These are phyloP conservation scores for Zosterops hypoxanthus DNA, from an alignment of 2,113 vertebrate species.

Conservation along the genomic window DNA sequence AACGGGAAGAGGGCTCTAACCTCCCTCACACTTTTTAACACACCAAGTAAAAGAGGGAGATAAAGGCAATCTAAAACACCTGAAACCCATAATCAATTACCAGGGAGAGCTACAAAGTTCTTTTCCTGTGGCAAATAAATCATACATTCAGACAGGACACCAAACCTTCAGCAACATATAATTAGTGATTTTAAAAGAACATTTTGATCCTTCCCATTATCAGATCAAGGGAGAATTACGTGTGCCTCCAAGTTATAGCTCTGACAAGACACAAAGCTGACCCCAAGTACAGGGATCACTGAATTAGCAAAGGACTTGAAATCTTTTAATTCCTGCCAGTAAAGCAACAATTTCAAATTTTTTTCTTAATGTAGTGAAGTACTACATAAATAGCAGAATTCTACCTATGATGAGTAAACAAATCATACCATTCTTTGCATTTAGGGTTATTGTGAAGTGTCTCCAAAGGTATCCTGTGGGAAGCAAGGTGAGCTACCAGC, in stretches of 20 bases:
- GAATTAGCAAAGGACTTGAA: not conserved
- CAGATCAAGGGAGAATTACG: not conserved
- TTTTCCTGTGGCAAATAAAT: not conserved
- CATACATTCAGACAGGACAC: not conserved
- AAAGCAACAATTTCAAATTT: too few relatives aligned
- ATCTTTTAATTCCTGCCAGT: not conserved
- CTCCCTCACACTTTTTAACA: not conserved
- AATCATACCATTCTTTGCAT: too few relatives aligned
- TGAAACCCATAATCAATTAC: not conserved
- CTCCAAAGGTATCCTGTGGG: too few relatives aligned
- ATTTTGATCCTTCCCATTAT: slow-evolving; percentile 4
- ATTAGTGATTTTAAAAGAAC: slow-evolving; percentile 5
- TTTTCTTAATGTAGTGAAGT: too few relatives aligned
- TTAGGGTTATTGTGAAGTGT: too few relatives aligned
- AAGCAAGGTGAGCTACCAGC: too few relatives aligned
- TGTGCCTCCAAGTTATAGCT: not conserved
- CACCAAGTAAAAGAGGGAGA: not conserved
- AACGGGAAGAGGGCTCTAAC: not conserved
- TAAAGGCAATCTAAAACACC: not conserved
- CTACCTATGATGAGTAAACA: too few relatives aligned
- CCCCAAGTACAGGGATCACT: not conserved
- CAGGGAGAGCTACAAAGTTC: not conserved
- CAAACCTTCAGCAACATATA: not conserved
- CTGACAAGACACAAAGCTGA: not conserved
- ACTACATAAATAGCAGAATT: too few relatives aligned